Base-by-base conservation (phyloP, 2,888 invertebrate genomes). In the Scaptomyza cyrtandrae region DNA sequence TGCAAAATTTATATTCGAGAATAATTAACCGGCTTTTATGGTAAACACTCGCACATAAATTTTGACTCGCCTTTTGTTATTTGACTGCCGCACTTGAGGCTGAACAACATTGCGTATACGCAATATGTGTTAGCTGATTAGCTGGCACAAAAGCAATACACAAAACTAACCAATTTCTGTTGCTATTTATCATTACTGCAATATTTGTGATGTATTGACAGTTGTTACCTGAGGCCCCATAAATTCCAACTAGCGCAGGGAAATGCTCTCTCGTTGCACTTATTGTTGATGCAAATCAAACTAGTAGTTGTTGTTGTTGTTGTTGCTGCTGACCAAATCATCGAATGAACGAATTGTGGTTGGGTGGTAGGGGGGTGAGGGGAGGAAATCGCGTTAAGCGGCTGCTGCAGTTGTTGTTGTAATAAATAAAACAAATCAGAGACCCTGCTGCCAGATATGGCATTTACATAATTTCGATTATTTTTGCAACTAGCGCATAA, bases 381-480 rank as follows among this genome's bases (percentile, higher is more conserved):
- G 2, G 49, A 31, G 59, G 44, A 9, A 16, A 48, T 43, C 39
- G n/a, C n/a, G 49, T 10, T 44, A 44, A 29, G 31, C 53, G 48
- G 29, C 16, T 16, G 31, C 59, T 53, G 29, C 16, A 10, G 33
- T 33, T 16, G 31, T 56, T 53, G 45, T 65, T 52, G 64, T 27
- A 62, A 82, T 76, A 74, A 73, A 74, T 78, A 70, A 78, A 78
- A 66, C 78, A 67, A 71, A 71, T 68, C 64, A 45, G 56, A 45
- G 35, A n/a, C 19, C 10, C 35, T 16, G 16, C 35, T 35, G 64
- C 29, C 48, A 52, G 19, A 35, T 6, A 14, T 35, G 58, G 56
- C 64, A 88, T 85, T 88, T 83, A 78, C 85, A 88, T 88, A 86
- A 80, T 88, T 85, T 73, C 75, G 84, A 85, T 85, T 85, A 85